phyloP scores from a whole-genome alignment of 2,797 vertebrate species.

The Sandelia bainsii region DNA sequence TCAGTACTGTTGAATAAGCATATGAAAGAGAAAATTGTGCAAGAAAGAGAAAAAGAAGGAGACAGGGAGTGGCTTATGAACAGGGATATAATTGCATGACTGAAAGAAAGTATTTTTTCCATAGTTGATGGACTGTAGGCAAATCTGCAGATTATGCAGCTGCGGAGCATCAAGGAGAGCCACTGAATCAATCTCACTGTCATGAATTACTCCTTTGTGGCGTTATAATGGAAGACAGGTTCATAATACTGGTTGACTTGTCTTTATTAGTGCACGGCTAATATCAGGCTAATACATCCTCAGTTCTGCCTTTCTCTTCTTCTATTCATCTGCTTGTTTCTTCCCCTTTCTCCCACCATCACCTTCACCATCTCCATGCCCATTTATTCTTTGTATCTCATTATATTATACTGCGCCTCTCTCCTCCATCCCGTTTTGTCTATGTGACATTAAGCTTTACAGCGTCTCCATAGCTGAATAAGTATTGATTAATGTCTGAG shows the following conservation, averaged over 20 bases:
- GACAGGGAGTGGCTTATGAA: background rate
- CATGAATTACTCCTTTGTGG: constrained; percentile 51
- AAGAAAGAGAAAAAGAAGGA: background rate
- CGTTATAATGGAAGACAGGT: constrained; percentile 55
- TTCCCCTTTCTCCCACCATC: constrained; percentile 15
- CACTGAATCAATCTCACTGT: constrained; percentile 40
- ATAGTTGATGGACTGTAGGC: constrained; percentile 21
- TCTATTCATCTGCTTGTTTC: constrained; percentile 18
- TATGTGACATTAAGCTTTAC: constrained; percentile 38
- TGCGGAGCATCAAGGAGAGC: constrained; percentile 25
- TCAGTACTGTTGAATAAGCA: constrained; percentile 7
- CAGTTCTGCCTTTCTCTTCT: constrained; percentile 23
- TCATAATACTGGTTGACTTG: constrained; percentile 43
- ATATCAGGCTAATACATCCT: constrained; percentile 40
- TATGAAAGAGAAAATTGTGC: background rate
- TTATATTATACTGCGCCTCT: constrained; percentile 19
- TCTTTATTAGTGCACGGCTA: constrained; percentile 50
- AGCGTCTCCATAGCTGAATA: constrained; percentile 67
- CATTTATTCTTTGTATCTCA: constrained; percentile 25
- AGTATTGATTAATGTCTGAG: constrained; percentile 78
- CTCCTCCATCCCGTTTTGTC: constrained; percentile 32
- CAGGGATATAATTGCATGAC: constrained; percentile 5
- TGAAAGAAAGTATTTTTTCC: constrained; percentile 15
- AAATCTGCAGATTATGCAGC: constrained; percentile 18
- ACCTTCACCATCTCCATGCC: constrained; percentile 13